Base-by-base conservation (phyloP, 1,140 invertebrate species). In the Thaumetopoea pityocampa region DNA sequence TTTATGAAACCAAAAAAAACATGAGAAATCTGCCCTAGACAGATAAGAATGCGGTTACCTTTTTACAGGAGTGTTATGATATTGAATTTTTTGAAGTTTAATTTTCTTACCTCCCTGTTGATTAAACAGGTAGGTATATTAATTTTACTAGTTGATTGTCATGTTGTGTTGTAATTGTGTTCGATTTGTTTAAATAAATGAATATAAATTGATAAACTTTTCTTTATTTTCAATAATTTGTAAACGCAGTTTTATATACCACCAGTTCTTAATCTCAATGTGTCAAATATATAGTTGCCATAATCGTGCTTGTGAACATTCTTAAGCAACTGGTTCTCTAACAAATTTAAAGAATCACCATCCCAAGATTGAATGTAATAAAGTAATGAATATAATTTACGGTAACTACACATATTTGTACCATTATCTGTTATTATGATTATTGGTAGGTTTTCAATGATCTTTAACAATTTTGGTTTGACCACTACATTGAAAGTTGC, bases 341-440 rank as follows among this genome's bases (percentile, higher is more conserved):
- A 54, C 36, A 79, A 49, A 59, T 84, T 77, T 22, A 85, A 67
- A 14, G 80, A 76, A 10, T 72, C 65, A 18, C 34, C 61, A 56
- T 85, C 81, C 78, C 80, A 85, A 12, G 48, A 42, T 51, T 74
- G 78, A 10, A 85, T 66, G 74, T 80, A 86, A 53, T 78, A 82
- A 5, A 86, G 41, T 23, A 85, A 44, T 14, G 79, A 79, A 32
- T 79, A 74, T n/a, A 85, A 42, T 57, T 74, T 85, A 23, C 73
- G 56, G 45, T 81, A 78, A 30, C 40, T 36, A 44, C 32, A 36
- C 34, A 32, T 46, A 24, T 72, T 49, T 42, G 54, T 60, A 34
- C 40, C 41, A 29, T 40, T 45, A 51, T 79, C 65, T 16, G 59
- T 55, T 58, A 86, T 73, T 33, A 48, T 56, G 34, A 86, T 59